Evolutionary conservation across 2,888 invertebrate species (phyloP).

Genomic region (Ectemnius cavifrons): DNA sequence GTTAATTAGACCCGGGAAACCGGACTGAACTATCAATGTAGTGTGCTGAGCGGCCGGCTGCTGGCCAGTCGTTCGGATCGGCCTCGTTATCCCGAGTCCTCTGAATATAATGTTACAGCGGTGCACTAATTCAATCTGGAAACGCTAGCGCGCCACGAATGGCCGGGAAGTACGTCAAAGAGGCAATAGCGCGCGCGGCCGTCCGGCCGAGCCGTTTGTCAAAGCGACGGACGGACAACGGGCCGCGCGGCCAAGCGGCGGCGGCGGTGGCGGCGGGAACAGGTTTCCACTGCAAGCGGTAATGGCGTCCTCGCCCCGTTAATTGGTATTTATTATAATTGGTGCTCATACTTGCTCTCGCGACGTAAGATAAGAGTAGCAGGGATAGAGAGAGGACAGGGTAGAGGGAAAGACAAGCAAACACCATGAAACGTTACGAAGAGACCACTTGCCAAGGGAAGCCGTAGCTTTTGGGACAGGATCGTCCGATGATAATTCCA

Average conservation of each 20-base stretch:
- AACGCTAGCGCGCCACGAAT: slow-evolving; percentile 14
- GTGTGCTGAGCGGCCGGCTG: no score
- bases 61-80: no score
- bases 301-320: slow-evolving; percentile 72
- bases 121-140: slow-evolving; percentile 40
- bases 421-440: no score
- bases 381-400: slow-evolving; percentile 25
- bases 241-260: slow-evolving; percentile 9
- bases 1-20: no score
- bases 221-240: slow-evolving; percentile 41
- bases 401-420: background rate
- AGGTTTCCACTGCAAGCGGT: slow-evolving; percentile 52
- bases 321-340: slow-evolving; percentile 78
- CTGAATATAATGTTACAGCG: slow-evolving; percentile 17
- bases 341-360: slow-evolving; percentile 67
- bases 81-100: background rate
- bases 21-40: no score
- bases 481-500: slow-evolving; percentile 67
- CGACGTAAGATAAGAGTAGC: slow-evolving; percentile 53
- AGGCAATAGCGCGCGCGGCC: slow-evolving; percentile 28
- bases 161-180: slow-evolving; percentile 36
- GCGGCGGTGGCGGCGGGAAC: slow-evolving; percentile 32
- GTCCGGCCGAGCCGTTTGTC: slow-evolving; percentile 45
- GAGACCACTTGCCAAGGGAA: background rate
- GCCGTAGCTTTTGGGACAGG: slow-evolving; percentile 41